phyloP scores from a whole-genome alignment of 1,140 invertebrate genomes.

The Stenopsyche tienmushanensis region DNA sequence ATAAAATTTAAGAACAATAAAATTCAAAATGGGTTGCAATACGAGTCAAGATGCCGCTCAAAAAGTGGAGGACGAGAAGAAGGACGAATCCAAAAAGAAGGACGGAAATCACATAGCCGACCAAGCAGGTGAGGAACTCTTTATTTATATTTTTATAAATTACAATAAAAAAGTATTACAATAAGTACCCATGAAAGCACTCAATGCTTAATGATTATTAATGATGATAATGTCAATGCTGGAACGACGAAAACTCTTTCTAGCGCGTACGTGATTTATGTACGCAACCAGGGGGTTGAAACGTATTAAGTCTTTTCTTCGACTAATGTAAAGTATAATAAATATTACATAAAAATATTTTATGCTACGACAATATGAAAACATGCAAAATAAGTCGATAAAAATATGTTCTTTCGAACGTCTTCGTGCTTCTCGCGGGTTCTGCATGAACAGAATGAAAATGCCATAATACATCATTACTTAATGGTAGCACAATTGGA shows the following conservation, averaged over 20 bases:
- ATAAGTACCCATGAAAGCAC: background rate
- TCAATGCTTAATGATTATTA: background rate
- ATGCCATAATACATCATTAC: too few species aligned
- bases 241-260: background rate
- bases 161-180: background rate
- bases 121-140: slow-evolving; percentile 11
- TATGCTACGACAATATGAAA: too few species aligned
- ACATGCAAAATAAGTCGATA: too few species aligned
- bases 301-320: too few species aligned
- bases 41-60: slow-evolving; percentile 31
- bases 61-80: slow-evolving; percentile 32
- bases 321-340: too few species aligned
- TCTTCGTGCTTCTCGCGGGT: too few species aligned
- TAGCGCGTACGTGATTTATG: background rate
- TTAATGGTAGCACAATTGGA: too few species aligned
- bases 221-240: background rate
- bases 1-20: too few species aligned
- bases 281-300: too few species aligned
- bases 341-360: too few species aligned
- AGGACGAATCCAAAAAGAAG: slow-evolving; percentile 17
- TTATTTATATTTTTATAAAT: background rate
- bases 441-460: too few species aligned
- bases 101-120: slow-evolving; percentile 17
- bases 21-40: slow-evolving; percentile 28
- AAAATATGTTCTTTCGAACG: too few species aligned